Base-by-base conservation (phyloP, 2,113 vertebrate species). In the Odocoileus virginianus region DNA sequence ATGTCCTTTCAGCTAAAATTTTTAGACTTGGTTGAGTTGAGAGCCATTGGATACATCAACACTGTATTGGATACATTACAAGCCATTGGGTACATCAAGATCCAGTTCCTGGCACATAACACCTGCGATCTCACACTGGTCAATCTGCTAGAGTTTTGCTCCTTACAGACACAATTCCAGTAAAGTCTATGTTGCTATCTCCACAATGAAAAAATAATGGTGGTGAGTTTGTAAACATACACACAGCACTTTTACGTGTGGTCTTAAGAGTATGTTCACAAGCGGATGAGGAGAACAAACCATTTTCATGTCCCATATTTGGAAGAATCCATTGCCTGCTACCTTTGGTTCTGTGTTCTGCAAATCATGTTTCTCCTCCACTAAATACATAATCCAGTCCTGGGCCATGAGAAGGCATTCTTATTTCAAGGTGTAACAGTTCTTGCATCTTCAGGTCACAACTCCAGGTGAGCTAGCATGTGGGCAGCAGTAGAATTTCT, bases 141-240 rank as follows among this genome's bases (percentile, higher is more conserved):
- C 0, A 25, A 40, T 3, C 2, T 3, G 21, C 33, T n/a, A 19
- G 10, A 3, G 36, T 40, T 21, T 27, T n/a, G n/a, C 0, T 1
- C 16, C 81, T 74, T 19, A 36, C 25, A 50, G 21, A 23, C 15
- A 6, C 30, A 27, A 2, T 47, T 67, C 36, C 30, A 21, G 30
- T 43, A 25, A 90, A 13, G 23, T 40, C 93, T 57, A 23, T 25
- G 30, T 30, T 57, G 33, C 28, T 21, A 1, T 45, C 25, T 55
- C 40, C 91, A 45, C 17, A 57, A 45, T 43, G 33, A n/a, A 61
- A 82, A 6, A 28, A 54, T 47, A 88, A 50, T 8, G 12, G 10
- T 13, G 1, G 7, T 19, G 43, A 9, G 14, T n/a, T 10, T 9
- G 1, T 40, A 50, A 81, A 19, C 4, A 27, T 6, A 14, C n/a